phyloP scores from a whole-genome alignment of 2,113 vertebrate genomes.

The Marcusenius ussheri region DNA sequence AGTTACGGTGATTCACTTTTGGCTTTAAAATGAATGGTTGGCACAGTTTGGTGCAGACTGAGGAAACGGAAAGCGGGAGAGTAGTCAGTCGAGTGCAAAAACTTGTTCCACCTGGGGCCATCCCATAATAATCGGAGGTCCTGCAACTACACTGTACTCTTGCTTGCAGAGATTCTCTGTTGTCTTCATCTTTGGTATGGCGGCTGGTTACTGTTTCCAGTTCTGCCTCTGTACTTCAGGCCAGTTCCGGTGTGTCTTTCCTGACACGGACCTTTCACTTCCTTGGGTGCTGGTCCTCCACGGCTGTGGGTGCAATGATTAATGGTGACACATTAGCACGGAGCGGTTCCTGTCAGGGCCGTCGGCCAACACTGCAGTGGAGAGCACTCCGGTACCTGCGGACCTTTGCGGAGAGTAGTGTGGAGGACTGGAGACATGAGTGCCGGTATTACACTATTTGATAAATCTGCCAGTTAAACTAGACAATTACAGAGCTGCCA shows the following conservation, averaged over 20 bases:
- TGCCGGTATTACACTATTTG: neutral
- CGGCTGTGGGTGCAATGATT: neutral
- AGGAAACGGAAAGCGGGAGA: neutral
- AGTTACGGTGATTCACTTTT: neutral
- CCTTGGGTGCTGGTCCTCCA: neutral
- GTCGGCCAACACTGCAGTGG: neutral
- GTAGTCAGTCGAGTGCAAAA: neutral
- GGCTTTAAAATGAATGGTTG: neutral
- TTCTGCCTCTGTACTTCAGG: neutral
- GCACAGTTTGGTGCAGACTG: neutral
- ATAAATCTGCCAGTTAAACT: neutral
- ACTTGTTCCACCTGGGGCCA: neutral
- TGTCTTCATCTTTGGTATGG: neutral
- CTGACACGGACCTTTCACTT: neutral
- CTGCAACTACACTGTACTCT: neutral
- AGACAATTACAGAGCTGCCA: neutral
- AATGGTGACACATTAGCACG: neutral
- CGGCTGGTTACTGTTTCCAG: neutral
- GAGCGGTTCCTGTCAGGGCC: neutral
- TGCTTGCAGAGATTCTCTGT: neutral
- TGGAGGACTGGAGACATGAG: neutral
- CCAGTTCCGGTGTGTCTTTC: neutral
- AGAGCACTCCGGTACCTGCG: neutral
- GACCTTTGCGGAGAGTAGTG: neutral
- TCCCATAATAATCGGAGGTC: neutral